Evolutionary conservation across 2,888 invertebrate genomes (phyloP).

Genomic region (Volucella inflata): DNA sequence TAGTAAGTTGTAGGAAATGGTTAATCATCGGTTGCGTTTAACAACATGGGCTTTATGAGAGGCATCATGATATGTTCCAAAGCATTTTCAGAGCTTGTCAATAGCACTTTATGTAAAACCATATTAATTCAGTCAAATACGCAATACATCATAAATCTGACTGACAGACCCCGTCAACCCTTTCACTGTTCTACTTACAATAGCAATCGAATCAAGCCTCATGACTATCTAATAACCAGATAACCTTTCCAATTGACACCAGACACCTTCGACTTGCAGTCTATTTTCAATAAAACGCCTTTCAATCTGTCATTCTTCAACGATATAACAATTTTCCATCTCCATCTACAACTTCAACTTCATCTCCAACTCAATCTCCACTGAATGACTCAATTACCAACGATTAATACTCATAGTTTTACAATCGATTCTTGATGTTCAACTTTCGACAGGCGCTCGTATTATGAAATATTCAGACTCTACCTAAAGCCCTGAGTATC

Average conservation of each 20-base stretch:
- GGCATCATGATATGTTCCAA: too few relatives aligned
- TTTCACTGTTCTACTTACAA: neutral
- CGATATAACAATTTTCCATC: neutral
- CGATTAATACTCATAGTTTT: constrained; percentile 42
- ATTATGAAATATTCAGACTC: constrained; percentile 16
- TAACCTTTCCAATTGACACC: neutral
- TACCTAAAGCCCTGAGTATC: constrained; percentile 30
- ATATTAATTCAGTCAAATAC: neutral
- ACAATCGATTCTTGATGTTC: constrained; percentile 19
- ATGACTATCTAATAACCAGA: constrained; percentile 4
- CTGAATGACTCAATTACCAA: constrained; percentile 50
- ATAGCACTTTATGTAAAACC: neutral
- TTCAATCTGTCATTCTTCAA: neutral
- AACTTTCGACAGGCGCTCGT: constrained; percentile 10
- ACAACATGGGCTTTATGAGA: too few relatives aligned
- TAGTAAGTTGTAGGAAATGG: too few relatives aligned
- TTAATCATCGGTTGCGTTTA: too few relatives aligned
- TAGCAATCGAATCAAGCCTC: constrained; percentile 11
- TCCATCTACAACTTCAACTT: neutral
- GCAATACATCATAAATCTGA: neutral
- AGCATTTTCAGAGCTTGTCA: too few relatives aligned
- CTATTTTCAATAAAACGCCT: neutral
- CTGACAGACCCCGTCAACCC: too few relatives aligned
- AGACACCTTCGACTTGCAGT: neutral
- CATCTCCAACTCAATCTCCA: neutral